phyloP scores from a whole-genome alignment of 2,888 invertebrate species.

The Tetramorium bicarinatum region DNA sequence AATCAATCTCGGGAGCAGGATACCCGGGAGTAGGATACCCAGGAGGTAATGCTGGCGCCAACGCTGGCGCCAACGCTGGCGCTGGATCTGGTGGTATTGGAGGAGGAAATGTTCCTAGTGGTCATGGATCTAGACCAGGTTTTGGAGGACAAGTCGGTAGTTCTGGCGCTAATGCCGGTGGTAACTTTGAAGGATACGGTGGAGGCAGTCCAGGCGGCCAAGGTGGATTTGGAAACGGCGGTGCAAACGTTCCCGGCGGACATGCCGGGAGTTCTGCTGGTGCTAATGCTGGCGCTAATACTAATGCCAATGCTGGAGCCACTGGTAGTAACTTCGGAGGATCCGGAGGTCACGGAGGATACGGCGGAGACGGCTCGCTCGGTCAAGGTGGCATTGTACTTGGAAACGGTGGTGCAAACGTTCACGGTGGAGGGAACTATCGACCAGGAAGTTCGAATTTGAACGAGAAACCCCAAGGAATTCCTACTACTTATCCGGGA shows the following conservation, averaged over 20 bases:
- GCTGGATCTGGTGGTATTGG: slow-evolving; percentile 40
- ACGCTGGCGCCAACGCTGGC: slow-evolving; percentile 59
- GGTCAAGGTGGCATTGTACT: no score
- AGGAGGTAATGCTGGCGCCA: slow-evolving; percentile 51
- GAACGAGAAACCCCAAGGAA: no score
- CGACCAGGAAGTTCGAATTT: no score
- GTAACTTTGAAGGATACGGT: neutral
- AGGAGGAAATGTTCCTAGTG: slow-evolving; percentile 47
- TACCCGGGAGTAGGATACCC: slow-evolving; percentile 19
- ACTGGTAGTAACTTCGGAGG: slow-evolving; percentile 8
- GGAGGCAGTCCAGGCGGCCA: slow-evolving; percentile 6
- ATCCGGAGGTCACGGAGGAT: slow-evolving; percentile 46
- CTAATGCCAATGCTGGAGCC: slow-evolving; percentile 4
- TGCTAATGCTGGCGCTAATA: slow-evolving; percentile 39
- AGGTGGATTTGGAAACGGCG: slow-evolving; percentile 15
- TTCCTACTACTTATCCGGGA: no score
- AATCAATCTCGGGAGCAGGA: neutral
- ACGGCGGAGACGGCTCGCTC: neutral
- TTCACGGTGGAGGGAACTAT: no score
- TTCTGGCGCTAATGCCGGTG: slow-evolving; percentile 9
- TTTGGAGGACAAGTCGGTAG: slow-evolving; percentile 7
- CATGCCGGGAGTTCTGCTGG: slow-evolving; percentile 1
- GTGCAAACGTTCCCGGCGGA: neutral
- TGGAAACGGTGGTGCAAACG: no score
- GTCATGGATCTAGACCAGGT: slow-evolving; percentile 28